Percentiles rank a stretch among this genome's conserved stretches.
phyloP scores from a whole-genome alignment of 2,888 invertebrate genomes.

The Cephonodes hylas region DNA sequence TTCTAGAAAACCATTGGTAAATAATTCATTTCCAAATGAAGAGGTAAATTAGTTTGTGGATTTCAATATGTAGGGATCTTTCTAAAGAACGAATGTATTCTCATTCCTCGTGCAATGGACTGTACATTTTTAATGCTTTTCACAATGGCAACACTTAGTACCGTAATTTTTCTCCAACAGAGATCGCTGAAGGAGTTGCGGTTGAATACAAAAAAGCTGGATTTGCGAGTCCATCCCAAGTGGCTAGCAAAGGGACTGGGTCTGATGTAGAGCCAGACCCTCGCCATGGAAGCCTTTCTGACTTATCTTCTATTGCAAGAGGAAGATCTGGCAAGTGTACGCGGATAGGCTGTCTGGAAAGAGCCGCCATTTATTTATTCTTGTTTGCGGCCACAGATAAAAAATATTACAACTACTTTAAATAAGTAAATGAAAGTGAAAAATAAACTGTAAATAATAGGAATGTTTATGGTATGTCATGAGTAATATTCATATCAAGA shows the following conservation, averaged over 20 bases:
- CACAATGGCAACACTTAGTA: neutral
- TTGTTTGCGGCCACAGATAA: neutral
- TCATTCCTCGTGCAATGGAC: neutral
- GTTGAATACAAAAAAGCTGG: neutral
- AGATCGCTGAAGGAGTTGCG: neutral
- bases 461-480: too few relatives aligned
- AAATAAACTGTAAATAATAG: too few relatives aligned
- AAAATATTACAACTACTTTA: neutral
- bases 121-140: neutral
- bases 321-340: neutral
- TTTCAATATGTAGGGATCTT: neutral
- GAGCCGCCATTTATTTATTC: neutral
- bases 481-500: too few relatives aligned
- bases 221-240: neutral
- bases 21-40: too few relatives aligned
- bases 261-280: neutral
- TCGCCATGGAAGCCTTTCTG: neutral
- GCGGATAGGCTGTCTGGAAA: neutral
- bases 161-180: constrained; percentile 4
- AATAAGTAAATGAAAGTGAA: too few relatives aligned
- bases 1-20: too few relatives aligned
- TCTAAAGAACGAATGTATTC: neutral
- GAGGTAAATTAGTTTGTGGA: neutral
- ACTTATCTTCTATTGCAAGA: neutral
- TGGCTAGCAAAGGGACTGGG: neutral